These are phyloP conservation scores for Agrochola macilenta DNA, from an alignment of 2,888 invertebrate species.

Conservation along the genomic window DNA sequence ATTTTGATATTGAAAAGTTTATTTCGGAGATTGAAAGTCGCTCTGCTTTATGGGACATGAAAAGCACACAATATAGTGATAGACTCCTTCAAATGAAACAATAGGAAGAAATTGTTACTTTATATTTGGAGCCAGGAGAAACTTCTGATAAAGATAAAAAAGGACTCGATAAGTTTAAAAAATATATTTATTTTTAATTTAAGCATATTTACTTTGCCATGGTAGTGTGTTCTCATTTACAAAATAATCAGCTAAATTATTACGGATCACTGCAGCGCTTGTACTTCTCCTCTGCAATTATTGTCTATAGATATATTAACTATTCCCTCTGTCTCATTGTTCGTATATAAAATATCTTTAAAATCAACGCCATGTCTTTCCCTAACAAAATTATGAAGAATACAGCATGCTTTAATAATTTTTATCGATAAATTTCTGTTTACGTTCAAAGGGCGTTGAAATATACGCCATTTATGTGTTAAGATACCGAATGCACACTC, in stretches of 20 bases:
- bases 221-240: slow-evolving; percentile 17
- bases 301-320: slow-evolving; percentile 26
- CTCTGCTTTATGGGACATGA: slow-evolving; percentile 21
- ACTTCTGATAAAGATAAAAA: slow-evolving; percentile 26
- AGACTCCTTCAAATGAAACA: slow-evolving; percentile 23
- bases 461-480: background rate
- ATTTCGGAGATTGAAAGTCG: slow-evolving; percentile 33
- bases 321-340: slow-evolving; percentile 25
- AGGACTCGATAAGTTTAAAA: background rate
- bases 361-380: slow-evolving; percentile 25
- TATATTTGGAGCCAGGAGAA: slow-evolving; percentile 29
- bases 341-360: slow-evolving; percentile 23
- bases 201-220: slow-evolving; percentile 9
- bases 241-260: slow-evolving; percentile 32
- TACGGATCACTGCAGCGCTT: slow-evolving; percentile 24
- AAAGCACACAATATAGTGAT: slow-evolving; percentile 21
- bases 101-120: slow-evolving; percentile 31
- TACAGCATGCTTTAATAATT: slow-evolving; percentile 28
- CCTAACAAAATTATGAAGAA: slow-evolving; percentile 24
- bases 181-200: no score
- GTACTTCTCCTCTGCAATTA: slow-evolving; percentile 24
- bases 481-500: slow-evolving; percentile 24
- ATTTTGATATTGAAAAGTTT: slow-evolving; percentile 19
- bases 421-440: slow-evolving; percentile 11
- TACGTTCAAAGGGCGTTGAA: no score